These are phyloP conservation scores for Prosopocoilus inquinatus DNA, from an alignment of 2,888 invertebrate genomes.

Conservation along the genomic window DNA sequence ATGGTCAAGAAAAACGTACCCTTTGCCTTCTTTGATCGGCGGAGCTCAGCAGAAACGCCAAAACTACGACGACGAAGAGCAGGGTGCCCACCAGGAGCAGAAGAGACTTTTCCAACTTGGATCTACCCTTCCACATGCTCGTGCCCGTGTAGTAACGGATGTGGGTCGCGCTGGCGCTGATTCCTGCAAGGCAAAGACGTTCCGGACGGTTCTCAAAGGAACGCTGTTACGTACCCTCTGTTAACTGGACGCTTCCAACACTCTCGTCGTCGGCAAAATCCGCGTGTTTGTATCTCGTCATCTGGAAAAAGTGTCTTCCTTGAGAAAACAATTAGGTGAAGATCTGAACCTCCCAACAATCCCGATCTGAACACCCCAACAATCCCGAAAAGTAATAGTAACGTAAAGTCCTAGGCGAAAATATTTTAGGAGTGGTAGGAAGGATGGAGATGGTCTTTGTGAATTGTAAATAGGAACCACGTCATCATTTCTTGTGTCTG, in stretches of 20 bases:
- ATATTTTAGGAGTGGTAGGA: no score
- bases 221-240: constrained; percentile 57
- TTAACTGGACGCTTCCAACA: constrained; percentile 80
- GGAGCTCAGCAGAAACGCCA: constrained; percentile 60
- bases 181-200: constrained; percentile 45
- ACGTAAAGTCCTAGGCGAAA: no score
- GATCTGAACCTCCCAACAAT: no score
- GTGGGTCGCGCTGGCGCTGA: constrained; percentile 75
- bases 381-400: no score
- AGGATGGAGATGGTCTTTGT: no score
- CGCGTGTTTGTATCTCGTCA: constrained; percentile 86
- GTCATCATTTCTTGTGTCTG: no score
- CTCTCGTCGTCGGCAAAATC: constrained; percentile 85
- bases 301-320: constrained; percentile 53
- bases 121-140: constrained; percentile 73
- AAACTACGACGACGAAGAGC: constrained; percentile 58
- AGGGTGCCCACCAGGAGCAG: constrained; percentile 59
- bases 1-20: constrained; percentile 29
- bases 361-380: no score
- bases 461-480: no score
- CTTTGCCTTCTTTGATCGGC: constrained; percentile 50
- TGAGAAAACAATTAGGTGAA: not conserved
- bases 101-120: constrained; percentile 68
- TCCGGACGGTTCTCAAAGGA: not conserved
- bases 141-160: constrained; percentile 79